Conservation (phyloP, 92 coral and sea anemone genomes). For the Pocillopora grandis region DNA sequence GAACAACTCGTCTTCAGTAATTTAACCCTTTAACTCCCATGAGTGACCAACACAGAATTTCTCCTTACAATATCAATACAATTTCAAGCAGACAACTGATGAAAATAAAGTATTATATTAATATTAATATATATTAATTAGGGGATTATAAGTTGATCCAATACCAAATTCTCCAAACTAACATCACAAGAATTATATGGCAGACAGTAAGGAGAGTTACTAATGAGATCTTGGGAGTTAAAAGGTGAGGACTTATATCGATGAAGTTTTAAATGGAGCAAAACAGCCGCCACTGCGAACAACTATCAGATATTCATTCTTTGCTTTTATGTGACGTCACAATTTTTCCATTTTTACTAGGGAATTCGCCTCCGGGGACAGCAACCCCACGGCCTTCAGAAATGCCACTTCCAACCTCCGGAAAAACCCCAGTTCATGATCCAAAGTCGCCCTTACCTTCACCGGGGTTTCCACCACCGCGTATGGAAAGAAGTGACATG, state of each 20-base stretch:
- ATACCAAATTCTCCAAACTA: too few species aligned
- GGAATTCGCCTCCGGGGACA: not conserved
- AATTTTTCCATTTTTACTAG: not conserved
- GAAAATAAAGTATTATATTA: too few species aligned
- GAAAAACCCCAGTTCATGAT: constrained; percentile 32
- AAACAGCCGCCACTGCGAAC: too few species aligned
- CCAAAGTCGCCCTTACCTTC: constrained; percentile 6
- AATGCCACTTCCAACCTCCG: not conserved
- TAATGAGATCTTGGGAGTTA: not conserved
- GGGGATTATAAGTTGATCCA: too few species aligned
- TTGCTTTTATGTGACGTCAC: not conserved
- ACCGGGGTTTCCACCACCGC: not conserved
- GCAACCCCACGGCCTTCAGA: not conserved
- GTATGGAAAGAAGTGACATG: not conserved
- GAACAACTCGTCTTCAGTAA: too few species aligned
- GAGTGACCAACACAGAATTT: constrained; percentile 10
- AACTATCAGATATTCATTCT: too few species aligned
- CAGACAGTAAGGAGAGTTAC: too few species aligned
- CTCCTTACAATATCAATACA: not conserved
- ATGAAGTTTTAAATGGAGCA: too few species aligned
- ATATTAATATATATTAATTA: too few species aligned
- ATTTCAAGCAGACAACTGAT: too few species aligned
- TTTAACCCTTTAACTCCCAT: not conserved
- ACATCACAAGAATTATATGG: too few species aligned
- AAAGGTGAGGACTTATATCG: not conserved